Conservation (phyloP, 2,113 vertebrate species). For the Dolichotis patagonum region DNA sequence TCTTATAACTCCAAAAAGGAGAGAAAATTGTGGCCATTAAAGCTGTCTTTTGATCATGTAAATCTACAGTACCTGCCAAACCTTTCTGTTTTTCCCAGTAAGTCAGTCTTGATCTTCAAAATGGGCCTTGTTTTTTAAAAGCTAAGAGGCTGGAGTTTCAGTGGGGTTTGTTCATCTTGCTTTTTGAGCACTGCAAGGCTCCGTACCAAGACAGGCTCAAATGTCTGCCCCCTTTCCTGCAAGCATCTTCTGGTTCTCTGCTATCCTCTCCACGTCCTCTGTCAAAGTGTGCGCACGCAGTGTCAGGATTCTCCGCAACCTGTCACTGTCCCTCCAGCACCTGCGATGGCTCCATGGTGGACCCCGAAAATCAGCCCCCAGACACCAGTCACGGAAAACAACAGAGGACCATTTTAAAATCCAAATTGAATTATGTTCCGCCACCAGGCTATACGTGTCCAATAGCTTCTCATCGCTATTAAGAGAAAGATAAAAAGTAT, state of each 20-base stretch:
- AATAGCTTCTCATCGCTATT: not conserved
- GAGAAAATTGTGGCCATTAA: constrained; percentile 73
- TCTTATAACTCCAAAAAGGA: constrained; percentile 79
- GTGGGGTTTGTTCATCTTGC: constrained; percentile 97
- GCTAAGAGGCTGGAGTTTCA: constrained; percentile 91
- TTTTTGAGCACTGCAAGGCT: constrained; percentile 98
- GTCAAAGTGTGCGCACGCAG: constrained; percentile 94
- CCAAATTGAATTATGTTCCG: not conserved
- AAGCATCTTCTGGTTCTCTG: constrained; percentile 94
- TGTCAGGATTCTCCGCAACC: constrained; percentile 94
- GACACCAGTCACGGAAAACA: constrained; percentile 69
- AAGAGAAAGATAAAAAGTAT: not conserved
- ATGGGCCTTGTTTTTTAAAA: constrained; percentile 95
- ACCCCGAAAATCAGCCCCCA: not conserved
- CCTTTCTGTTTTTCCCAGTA: constrained; percentile 79
- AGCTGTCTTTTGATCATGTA: constrained; percentile 80
- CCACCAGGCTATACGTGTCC: not conserved
- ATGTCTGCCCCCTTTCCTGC: constrained; percentile 95
- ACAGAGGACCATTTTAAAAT: not conserved
- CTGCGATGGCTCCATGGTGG: constrained; percentile 87
- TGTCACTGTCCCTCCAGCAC: constrained; percentile 90
- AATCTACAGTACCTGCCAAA: constrained; percentile 84
- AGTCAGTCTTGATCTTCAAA: constrained; percentile 95
- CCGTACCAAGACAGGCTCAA: constrained; percentile 97
- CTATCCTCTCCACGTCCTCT: constrained; percentile 93